phyloP scores from a whole-genome alignment of 2,113 vertebrate species.

The Thermophis baileyi region DNA sequence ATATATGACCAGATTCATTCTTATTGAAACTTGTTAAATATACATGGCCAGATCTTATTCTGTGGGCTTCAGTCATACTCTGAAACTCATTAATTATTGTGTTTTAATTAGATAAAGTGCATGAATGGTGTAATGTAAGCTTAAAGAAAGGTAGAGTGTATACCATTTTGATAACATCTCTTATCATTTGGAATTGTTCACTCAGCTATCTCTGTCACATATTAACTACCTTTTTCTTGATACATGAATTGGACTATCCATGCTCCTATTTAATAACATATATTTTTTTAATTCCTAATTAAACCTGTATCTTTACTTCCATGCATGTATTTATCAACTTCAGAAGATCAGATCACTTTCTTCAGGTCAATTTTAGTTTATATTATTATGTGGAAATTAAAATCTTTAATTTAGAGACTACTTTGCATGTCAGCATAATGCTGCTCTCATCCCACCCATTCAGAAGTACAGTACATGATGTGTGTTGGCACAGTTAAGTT shows the following conservation, averaged over 20 bases:
- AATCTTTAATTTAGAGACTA: not conserved
- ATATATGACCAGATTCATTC: not conserved
- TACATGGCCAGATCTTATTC: not conserved
- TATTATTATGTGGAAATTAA: not conserved
- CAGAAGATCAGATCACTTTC: not conserved
- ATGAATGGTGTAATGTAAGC: not conserved
- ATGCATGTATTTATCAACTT: not conserved
- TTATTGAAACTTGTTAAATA: not conserved
- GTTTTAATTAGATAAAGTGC: not conserved
- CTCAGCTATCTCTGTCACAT: not conserved
- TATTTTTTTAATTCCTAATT: not conserved
- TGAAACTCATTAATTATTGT: not conserved
- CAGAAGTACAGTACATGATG: not conserved
- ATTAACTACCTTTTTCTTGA: not conserved
- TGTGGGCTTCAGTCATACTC: not conserved
- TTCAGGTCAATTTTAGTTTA: not conserved
- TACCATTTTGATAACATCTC: not conserved
- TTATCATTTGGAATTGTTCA: not conserved
- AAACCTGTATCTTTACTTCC: not conserved
- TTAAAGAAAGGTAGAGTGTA: not conserved
- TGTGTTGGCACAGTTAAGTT: not conserved
- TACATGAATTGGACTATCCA: not conserved
- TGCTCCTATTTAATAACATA: not conserved
- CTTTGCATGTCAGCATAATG: not conserved
- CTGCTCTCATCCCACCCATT: not conserved